Base-by-base conservation (phyloP, 2,888 invertebrate genomes). In the Noctua janthina region DNA sequence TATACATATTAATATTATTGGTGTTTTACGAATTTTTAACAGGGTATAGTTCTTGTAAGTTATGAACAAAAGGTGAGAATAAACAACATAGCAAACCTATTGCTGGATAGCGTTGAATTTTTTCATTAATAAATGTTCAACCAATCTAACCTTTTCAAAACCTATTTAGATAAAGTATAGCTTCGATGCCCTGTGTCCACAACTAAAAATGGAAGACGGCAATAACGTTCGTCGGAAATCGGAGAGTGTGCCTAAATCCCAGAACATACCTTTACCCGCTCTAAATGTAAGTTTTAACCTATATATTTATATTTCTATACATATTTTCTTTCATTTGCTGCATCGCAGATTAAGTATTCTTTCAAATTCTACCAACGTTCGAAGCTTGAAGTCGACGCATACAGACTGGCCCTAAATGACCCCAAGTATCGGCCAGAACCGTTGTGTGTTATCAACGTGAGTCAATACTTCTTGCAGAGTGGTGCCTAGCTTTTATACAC, bases 261-360 rank as follows among this genome's bases (percentile, higher is more conserved):
- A 93, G 97, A 98, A 95, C 96, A 97, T 97, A 90, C 98, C 98
- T 64, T 97, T 98, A 90, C 98, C 98, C 84, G 98, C 98, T 43
- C 95, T 98, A 90, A 98, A 98, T 94, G 98, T 98, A 97, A 98
- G 98, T 97, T 76, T 35, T 17, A 56, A 78, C 62, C 23, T 74
- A 77, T 62, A 64, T 69, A 64, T 69, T 29, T 66, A 49, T 54
- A 56, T 64, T 76, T 78, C 79, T 79, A 84, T 85, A 86, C 82
- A 85, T 84, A 66, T 77, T 89, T 92, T 81, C 87, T 86, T 89
- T 89, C 90, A 89, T 93, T 94, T 92, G 91, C 93, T 90, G 92
- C 87, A 91, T 93, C 95, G 89, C 97, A 98, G 98, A 97, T 98
- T 92, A 98, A 97, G 94, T 98, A 98, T 96, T 97, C 97, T 93